These are phyloP conservation scores for Psilopogon haemacephalus DNA, from an alignment of 2,113 vertebrate genomes.

Conservation along the genomic window DNA sequence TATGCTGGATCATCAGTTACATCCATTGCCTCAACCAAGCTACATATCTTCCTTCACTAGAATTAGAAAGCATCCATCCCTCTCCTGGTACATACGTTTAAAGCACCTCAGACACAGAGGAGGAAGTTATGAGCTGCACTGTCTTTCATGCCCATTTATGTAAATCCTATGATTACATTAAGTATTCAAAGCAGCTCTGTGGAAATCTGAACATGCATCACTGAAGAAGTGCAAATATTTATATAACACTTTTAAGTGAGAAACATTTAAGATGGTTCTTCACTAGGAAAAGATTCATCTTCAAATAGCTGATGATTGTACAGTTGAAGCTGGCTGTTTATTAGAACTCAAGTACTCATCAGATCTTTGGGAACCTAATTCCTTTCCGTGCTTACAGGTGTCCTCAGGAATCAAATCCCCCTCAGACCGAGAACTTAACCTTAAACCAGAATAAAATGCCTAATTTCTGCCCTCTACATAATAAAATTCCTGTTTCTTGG, in stretches of 20 bases:
- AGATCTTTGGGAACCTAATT: not conserved
- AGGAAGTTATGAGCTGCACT: not conserved
- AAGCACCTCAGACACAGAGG: not conserved
- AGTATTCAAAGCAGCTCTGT: not conserved
- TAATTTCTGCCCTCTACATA: not conserved
- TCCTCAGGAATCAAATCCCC: not conserved
- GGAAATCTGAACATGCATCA: not conserved
- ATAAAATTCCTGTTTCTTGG: not conserved
- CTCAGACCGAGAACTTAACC: not conserved
- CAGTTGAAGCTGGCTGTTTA: not conserved
- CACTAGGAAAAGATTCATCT: not conserved
- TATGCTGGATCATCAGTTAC: not conserved
- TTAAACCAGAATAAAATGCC: not conserved
- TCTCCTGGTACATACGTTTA: not conserved
- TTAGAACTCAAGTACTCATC: not conserved
- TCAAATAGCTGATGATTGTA: not conserved
- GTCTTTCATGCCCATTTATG: not conserved
- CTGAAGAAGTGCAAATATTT: slow-evolving; percentile 25
- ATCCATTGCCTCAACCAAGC: not conserved
- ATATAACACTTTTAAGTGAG: not conserved
- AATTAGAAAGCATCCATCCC: not conserved
- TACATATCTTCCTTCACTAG: not conserved
- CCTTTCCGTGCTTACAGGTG: not conserved
- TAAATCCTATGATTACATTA: not conserved
- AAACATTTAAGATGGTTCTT: not conserved